These are phyloP conservation scores for Diplogasteroides magnus DNA, from an alignment of 1,140 invertebrate species.

Conservation along the genomic window DNA sequence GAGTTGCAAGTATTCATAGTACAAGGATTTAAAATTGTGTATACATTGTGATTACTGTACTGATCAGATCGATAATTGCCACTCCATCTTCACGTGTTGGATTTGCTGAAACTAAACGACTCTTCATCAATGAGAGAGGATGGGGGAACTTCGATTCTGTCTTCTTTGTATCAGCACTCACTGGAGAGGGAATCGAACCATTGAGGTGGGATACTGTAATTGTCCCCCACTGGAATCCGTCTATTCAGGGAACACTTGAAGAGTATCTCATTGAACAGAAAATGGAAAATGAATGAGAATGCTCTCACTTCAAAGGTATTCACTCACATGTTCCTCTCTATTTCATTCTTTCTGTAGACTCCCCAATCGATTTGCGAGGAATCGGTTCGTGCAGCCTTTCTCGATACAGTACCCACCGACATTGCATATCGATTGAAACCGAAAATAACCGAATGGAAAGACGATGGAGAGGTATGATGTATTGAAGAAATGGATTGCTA, in stretches of 20 bases:
- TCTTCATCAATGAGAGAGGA: conserved; percentile 40
- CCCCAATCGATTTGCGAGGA: conserved; percentile 27
- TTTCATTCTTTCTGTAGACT: conserved; percentile 6
- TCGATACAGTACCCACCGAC: conserved; percentile 24
- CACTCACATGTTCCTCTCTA: not conserved
- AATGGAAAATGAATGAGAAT: conserved; percentile 15
- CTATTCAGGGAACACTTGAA: not conserved
- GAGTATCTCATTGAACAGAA: not conserved
- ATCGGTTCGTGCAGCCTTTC: conserved; percentile 23
- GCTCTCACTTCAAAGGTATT: conserved; percentile 19
- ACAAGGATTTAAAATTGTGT: no score
- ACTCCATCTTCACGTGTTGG: conserved; percentile 45
- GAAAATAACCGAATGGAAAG: conserved; percentile 24
- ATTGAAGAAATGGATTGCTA: not conserved
- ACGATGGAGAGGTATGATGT: conserved; percentile 23
- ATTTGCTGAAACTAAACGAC: conserved; percentile 38
- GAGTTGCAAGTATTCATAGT: no score
- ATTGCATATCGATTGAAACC: conserved; percentile 30
- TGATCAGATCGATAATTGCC: conserved; percentile 38
- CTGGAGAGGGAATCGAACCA: conserved; percentile 45
- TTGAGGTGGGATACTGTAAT: conserved; percentile 32
- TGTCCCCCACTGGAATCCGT: no score
- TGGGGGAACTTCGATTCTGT: conserved; percentile 42
- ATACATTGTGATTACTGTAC: no score
- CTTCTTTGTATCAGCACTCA: conserved; percentile 40